Evolutionary conservation across 2,888 invertebrate genomes (phyloP).

Genomic region (Aphodius granarius): DNA sequence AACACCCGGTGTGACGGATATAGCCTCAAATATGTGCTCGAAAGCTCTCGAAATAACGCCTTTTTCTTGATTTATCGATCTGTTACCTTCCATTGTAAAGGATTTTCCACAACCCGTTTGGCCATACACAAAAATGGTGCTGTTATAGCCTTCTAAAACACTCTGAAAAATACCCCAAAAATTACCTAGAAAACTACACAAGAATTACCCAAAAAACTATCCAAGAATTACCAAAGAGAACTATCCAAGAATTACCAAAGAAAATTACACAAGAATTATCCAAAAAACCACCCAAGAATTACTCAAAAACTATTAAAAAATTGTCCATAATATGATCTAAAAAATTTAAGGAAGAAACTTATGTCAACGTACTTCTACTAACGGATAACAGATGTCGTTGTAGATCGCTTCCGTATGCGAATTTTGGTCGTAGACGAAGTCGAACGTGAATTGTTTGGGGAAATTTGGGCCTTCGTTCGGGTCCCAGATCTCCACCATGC

Average conservation of each 20-base stretch:
- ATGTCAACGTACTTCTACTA: constrained; percentile 76
- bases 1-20: constrained; percentile 68
- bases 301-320: no score
- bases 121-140: constrained; percentile 91
- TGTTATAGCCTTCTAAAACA: constrained; percentile 89
- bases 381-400: constrained; percentile 81
- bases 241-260: not conserved
- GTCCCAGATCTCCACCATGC: constrained; percentile 65
- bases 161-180: constrained; percentile 53
- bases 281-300: no score
- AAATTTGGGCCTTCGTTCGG: constrained; percentile 63
- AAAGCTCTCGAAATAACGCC: constrained; percentile 79
- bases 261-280: no score
- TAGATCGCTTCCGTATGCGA: constrained; percentile 84
- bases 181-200: not conserved
- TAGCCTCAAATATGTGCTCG: constrained; percentile 87
- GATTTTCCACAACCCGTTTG: constrained; percentile 93
- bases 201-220: no score
- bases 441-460: constrained; percentile 77
- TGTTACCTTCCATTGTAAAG: constrained; percentile 82
- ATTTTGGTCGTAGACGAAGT: constrained; percentile 77
- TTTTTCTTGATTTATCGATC: constrained; percentile 50
- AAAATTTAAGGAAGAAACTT: no score
- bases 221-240: not conserved
- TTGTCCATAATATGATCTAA: no score